phyloP scores from a whole-genome alignment of 2,888 invertebrate genomes.

The Atethmia centrago region DNA sequence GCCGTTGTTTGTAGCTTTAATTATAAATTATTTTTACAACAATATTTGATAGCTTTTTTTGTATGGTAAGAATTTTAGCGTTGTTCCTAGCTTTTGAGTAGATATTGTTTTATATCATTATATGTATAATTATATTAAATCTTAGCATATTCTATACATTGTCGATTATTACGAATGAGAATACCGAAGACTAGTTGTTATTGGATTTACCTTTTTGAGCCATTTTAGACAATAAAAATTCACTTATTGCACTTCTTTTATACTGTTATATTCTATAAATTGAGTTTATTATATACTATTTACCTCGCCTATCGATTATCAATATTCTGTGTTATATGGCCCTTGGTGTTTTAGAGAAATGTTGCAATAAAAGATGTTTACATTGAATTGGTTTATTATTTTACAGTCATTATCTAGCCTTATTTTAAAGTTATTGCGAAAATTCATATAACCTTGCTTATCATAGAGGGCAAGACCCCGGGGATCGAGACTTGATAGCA shows the following conservation, averaged over 20 bases:
- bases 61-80: conserved; percentile 19
- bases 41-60: conserved; percentile 28
- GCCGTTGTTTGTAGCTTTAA: conserved; percentile 29
- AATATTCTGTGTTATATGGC: conserved; percentile 57
- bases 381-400: conserved; percentile 64
- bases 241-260: background rate
- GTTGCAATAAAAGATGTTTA: conserved; percentile 71
- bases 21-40: conserved; percentile 20
- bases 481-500: conserved; percentile 60
- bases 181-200: conserved; percentile 21
- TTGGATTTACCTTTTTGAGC: conserved; percentile 49
- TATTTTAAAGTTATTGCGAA: conserved; percentile 46
- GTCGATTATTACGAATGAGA: conserved; percentile 25
- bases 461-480: conserved; percentile 67
- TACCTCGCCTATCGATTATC: conserved; percentile 1
- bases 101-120: background rate
- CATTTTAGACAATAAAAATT: conserved; percentile 72
- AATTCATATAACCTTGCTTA: conserved; percentile 59
- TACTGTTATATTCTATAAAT: background rate
- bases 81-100: conserved; percentile 30
- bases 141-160: conserved; percentile 12
- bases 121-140: conserved; percentile 4
- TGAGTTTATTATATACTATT: background rate
- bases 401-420: conserved; percentile 43
- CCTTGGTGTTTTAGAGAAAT: conserved; percentile 61